Conservation (phyloP, 2,797 vertebrate species). For the Nothura maculosa region DNA sequence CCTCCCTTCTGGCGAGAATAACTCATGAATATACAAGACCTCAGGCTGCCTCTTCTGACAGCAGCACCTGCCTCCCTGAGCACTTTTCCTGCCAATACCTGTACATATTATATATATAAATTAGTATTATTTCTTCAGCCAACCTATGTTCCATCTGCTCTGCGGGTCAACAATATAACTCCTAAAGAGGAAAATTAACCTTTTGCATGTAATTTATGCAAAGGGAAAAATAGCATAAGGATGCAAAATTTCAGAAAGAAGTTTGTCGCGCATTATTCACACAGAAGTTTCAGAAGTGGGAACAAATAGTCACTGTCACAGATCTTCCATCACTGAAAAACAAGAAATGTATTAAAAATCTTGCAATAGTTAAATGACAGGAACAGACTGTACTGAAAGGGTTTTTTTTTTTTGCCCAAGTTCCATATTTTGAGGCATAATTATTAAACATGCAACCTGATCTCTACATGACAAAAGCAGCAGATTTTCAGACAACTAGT, state of each 20-base stretch:
- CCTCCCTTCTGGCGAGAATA: neutral
- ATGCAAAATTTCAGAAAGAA: neutral
- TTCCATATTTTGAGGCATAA: constrained; percentile 30
- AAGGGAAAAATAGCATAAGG: neutral
- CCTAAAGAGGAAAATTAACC: neutral
- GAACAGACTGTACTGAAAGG: constrained; percentile 53
- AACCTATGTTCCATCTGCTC: constrained; percentile 24
- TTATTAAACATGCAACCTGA: constrained; percentile 49
- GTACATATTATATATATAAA: neutral
- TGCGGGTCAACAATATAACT: constrained; percentile 32
- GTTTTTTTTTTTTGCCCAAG: constrained; percentile 7
- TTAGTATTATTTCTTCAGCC: neutral
- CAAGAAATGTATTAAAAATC: constrained; percentile 24
- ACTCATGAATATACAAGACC: neutral
- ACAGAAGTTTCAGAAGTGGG: constrained; percentile 3
- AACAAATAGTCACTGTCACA: constrained; percentile 20
- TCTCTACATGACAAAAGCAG: constrained; percentile 36
- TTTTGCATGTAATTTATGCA: neutral
- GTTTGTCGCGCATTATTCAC: neutral
- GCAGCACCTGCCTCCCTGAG: constrained; percentile 14
- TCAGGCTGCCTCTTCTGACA: neutral
- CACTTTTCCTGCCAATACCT: constrained; percentile 22
- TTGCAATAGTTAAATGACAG: constrained; percentile 1
- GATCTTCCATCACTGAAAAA: neutral
- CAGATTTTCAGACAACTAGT: constrained; percentile 41